Evolutionary conservation across 2,797 vertebrate species (phyloP).

Genomic region (Pygocentrus nattereri): DNA sequence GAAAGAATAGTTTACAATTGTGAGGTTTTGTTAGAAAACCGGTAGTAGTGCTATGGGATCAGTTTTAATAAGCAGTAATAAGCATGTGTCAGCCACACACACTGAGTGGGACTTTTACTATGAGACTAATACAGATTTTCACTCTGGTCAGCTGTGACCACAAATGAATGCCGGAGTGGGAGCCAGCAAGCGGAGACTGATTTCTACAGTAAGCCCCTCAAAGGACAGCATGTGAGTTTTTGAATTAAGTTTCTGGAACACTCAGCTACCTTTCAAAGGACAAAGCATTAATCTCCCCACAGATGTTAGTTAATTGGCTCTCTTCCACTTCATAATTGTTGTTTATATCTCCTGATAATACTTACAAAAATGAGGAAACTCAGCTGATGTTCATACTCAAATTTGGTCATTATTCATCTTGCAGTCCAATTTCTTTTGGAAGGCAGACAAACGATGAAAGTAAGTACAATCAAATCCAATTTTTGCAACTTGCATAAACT

Average conservation of each 20-base stretch:
- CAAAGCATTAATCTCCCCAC: not conserved
- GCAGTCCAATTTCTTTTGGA: conserved; percentile 68
- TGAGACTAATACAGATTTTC: conserved; percentile 38
- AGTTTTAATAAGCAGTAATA: conserved; percentile 17
- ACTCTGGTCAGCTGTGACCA: conserved; percentile 62
- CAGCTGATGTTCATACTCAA: not conserved
- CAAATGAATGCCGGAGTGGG: conserved; percentile 57
- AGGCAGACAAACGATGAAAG: conserved; percentile 71
- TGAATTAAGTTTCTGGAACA: conserved; percentile 4
- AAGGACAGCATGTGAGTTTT: conserved; percentile 74
- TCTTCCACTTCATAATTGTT: conserved; percentile 4
- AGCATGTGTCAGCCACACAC: not conserved
- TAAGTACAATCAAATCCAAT: conserved; percentile 39
- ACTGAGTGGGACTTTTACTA: not conserved
- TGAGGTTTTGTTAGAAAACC: no score
- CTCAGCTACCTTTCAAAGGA: conserved; percentile 10
- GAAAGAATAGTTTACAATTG: no score
- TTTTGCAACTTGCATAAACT: not conserved
- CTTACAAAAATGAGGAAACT: conserved; percentile 1
- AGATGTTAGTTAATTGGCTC: conserved; percentile 13
- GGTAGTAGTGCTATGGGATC: not conserved
- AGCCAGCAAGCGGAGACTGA: conserved; percentile 61
- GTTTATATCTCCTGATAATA: conserved; percentile 22
- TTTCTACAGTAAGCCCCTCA: conserved; percentile 77
- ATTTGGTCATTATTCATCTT: conserved; percentile 27